Evolutionary conservation across 2,888 invertebrate species (phyloP).

Genomic region (Acrobasis suavella): DNA sequence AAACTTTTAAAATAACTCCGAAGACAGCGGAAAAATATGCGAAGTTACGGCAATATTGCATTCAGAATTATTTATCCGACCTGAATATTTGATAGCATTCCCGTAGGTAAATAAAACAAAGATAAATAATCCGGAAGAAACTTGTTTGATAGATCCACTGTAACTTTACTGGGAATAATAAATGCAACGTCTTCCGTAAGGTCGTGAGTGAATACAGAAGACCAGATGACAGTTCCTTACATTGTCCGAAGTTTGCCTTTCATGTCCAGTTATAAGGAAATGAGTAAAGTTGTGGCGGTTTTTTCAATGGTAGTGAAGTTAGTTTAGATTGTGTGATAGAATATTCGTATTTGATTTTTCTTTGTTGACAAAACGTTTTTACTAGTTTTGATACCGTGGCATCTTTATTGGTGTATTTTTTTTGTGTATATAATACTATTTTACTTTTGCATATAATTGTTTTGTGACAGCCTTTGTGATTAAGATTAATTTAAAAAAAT

Average conservation of each 20-base stretch:
- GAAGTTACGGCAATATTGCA: slow-evolving; percentile 6
- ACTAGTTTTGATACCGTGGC: too few relatives aligned
- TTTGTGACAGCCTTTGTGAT: too few relatives aligned
- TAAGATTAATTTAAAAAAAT: too few relatives aligned
- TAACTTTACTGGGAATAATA: slow-evolving; percentile 33
- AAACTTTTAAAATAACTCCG: slow-evolving; percentile 16
- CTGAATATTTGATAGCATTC: slow-evolving; percentile 7
- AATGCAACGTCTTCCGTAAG: slow-evolving; percentile 29
- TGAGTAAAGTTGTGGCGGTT: background rate
- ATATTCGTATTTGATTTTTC: too few relatives aligned
- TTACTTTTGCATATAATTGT: too few relatives aligned
- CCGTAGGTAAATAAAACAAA: slow-evolving; percentile 29
- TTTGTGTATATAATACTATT: too few relatives aligned
- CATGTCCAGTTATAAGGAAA: background rate
- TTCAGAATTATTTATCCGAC: slow-evolving; percentile 3
- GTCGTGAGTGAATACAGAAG: slow-evolving; percentile 17
- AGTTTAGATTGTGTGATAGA: too few relatives aligned
- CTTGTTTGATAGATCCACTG: slow-evolving; percentile 29
- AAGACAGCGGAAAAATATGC: background rate
- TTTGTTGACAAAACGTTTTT: too few relatives aligned
- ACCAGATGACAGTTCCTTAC: slow-evolving; percentile 1
- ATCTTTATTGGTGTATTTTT: too few relatives aligned
- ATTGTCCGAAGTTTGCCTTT: slow-evolving; percentile 9
- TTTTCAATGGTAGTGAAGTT: background rate
- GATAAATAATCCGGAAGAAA: slow-evolving; percentile 25